Base-by-base conservation (phyloP, 2,113 vertebrate genomes). In the Poeciliopsis turrubarensis region DNA sequence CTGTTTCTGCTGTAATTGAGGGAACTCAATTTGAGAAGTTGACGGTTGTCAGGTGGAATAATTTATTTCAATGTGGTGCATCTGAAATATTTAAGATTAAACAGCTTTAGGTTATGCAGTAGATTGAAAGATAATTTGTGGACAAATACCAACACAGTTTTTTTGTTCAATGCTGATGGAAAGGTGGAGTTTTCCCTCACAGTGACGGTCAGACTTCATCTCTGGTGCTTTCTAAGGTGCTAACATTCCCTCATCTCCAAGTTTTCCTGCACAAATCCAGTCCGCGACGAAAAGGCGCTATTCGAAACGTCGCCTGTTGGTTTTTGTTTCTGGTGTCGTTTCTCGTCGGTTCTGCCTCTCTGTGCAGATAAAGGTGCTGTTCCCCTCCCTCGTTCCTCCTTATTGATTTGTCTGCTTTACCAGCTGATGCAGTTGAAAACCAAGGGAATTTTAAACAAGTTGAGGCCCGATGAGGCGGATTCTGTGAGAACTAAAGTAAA, bases 171-270 rank as follows among this genome's bases (percentile, higher is more conserved):
- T 12, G 13, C 17, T 27, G 7, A 9, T 39, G 60, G 68, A 60
- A 51, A 54, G 39, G 60, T 22, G 25, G 39, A 31, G 10, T 57
- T 57, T 57, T n/a, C 44, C 7, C 25, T 13, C 5, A 2, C 32
- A 67, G 57, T 29, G 79, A 82, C 44, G 0, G 74, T 77, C 77
- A 75, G 77, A 39, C 67, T 27, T 65, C 1, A 61, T 68, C 79
- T 81, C 77, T 80, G 73, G 19, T 25, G 27, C 80, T 92, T 75
- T 86, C 73, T 81, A 85, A 78, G 93, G 93, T 94, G 93, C 93
- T 94, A 92, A 92, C 70, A 71, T 80, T 87, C 77, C 37, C 51
- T 68, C 0, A 1, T 65, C 64, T 69, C 80, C 64, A 69, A 62
- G 70, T 57, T 63, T 65, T 41, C 19, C 27, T 30, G 32, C 39